Evolutionary conservation across 2,888 invertebrate genomes (phyloP), one percentile per base, ranked within the genome.

Genomic region (Scelioninae gen. 1): DNA sequence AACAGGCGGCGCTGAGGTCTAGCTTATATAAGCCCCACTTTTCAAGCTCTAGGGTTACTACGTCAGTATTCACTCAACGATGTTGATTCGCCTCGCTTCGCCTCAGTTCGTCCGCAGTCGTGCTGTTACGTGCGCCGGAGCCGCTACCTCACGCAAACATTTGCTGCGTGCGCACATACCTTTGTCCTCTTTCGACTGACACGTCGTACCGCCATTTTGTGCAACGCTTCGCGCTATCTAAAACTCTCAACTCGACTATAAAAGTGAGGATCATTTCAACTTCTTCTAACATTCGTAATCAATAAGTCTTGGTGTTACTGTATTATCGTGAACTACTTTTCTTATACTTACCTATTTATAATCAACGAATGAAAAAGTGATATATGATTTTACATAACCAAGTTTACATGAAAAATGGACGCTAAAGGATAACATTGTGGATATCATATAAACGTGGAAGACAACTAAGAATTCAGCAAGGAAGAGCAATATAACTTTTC

Each of bases 131-230:
- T 16, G 62, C 23, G 29, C 55, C 55, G 13, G 53, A 8, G 23
- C 10, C 23, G 32, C 40, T 15, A 47, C 63, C 63, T 32, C 32
- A 31, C 62, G 45, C 45, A 23, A 23, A 32, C 15, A 8, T 9
- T 62, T 1, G 75, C 32, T 75, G 75, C 75, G 75, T 75, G 75
- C 75, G 75, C 75, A 75, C 49, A 16, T 49, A 32, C 75, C 66
- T 76, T 76, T 76, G 51, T 76, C 66, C 66, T 66, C 60, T 51
- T 68, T 60, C 51, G 65, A 66, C 38, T 43, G 65, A 40, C 56
- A 74, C 66, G 34, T 51, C 11, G 51, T 51, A 45, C 11, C 66
- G 76, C 76, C 76, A 76, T 76, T 76, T 76, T 76, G 76, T 76
- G 47, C 13, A 68, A 11, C 55, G 51, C 8, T 76, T 16, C 31